Conservation (phyloP, 2,888 invertebrate species). For the Torymus texanus region DNA sequence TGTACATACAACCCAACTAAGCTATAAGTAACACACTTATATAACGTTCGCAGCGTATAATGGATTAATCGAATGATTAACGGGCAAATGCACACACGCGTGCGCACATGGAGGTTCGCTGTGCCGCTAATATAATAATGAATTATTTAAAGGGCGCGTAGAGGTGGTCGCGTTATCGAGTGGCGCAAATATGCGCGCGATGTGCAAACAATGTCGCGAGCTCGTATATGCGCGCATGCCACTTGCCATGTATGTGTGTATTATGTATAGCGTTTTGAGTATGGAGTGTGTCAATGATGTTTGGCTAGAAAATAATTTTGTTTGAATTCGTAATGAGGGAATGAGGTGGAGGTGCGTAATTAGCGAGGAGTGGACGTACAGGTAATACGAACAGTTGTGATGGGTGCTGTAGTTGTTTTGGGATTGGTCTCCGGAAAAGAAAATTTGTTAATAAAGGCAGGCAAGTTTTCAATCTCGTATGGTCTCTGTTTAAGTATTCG, state of each 20-base stretch:
- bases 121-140: constrained; percentile 61
- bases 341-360: background rate
- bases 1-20: too few species aligned
- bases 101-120: too few species aligned
- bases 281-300: background rate
- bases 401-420: too few species aligned
- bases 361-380: background rate
- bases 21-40: too few species aligned
- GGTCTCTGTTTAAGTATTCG: too few species aligned
- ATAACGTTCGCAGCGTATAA: constrained; percentile 56
- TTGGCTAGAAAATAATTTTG: constrained; percentile 9
- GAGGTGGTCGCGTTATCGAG: constrained; percentile 58
- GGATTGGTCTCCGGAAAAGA: too few species aligned
- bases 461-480: too few species aligned
- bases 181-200: constrained; percentile 26
- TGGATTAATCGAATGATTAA: constrained; percentile 68
- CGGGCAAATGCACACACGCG: background rate
- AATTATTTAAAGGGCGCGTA: constrained; percentile 63
- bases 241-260: background rate
- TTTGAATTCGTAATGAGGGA: background rate
- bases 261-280: too few species aligned
- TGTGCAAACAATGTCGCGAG: constrained; percentile 40
- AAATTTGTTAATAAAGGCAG: too few species aligned
- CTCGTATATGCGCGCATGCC: background rate
- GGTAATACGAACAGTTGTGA: too few species aligned